phyloP scores from a whole-genome alignment of 2,113 vertebrate genomes.

The Athene cunicularia region DNA sequence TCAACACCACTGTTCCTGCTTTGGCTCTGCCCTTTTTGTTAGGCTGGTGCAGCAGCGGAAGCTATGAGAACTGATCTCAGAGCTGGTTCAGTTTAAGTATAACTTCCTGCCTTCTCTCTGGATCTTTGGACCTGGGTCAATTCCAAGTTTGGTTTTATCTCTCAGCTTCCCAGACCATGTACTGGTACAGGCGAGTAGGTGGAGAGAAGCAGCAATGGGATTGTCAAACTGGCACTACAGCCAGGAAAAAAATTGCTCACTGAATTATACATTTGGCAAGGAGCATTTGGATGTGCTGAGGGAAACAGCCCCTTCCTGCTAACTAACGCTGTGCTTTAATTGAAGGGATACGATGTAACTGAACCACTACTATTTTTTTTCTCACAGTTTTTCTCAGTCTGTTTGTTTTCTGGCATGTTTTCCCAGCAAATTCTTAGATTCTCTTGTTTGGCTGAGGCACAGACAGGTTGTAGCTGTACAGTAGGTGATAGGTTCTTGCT shows the following conservation, averaged over 20 bases:
- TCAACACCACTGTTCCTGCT: fast-evolving
- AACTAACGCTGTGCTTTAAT: background rate
- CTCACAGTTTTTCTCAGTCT: background rate
- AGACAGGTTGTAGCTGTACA: background rate
- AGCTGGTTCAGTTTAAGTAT: background rate
- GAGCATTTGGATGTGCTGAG: background rate
- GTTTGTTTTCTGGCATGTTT: background rate
- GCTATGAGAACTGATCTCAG: background rate
- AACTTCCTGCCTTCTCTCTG: background rate
- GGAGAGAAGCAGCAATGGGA: background rate
- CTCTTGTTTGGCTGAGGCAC: background rate
- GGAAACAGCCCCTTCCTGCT: background rate
- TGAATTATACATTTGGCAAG: background rate
- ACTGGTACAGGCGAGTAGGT: background rate
- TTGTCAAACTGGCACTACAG: background rate
- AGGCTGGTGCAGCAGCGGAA: background rate
- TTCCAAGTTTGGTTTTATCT: background rate
- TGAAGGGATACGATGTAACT: background rate
- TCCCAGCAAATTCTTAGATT: background rate
- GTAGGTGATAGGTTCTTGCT: background rate
- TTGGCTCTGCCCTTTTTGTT: background rate
- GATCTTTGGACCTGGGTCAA: background rate
- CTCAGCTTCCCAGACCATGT: background rate
- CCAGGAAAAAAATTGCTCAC: background rate
- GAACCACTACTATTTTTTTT: background rate